Evolutionary conservation across 2,888 invertebrate species (phyloP).

Genomic region (Panopea generosa): DNA sequence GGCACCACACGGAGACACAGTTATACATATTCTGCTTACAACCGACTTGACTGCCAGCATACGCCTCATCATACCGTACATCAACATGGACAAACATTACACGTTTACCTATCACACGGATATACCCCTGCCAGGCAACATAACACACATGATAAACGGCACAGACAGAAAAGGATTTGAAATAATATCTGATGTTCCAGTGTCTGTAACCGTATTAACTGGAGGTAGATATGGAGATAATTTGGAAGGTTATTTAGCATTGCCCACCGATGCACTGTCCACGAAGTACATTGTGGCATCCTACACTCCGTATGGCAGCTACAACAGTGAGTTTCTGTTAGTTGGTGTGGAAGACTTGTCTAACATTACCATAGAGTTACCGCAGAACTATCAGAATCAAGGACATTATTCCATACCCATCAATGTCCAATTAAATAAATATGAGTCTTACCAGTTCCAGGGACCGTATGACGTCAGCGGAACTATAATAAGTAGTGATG

Average conservation of each 20-base stretch:
- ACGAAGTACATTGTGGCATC: background rate
- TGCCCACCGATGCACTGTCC: background rate
- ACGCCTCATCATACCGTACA: background rate
- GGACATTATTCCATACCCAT: background rate
- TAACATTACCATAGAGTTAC: background rate
- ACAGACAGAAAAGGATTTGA: background rate
- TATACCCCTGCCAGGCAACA: background rate
- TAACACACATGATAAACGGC: background rate
- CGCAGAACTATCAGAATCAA: background rate
- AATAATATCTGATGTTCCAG: background rate
- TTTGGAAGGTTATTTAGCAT: background rate
- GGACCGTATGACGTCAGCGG: conserved; percentile 2
- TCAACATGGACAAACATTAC: background rate
- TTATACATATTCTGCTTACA: background rate
- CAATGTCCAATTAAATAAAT: background rate
- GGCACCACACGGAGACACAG: no score
- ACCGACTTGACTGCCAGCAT: background rate
- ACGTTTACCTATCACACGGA: background rate
- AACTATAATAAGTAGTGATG: conserved; percentile 2
- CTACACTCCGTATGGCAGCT: background rate
- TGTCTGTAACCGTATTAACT: background rate
- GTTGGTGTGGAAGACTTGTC: background rate
- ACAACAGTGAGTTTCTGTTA: background rate
- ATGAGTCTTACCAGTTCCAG: background rate
- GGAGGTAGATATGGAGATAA: background rate